Evolutionary conservation across 2,888 invertebrate species (phyloP).

Genomic region (Heterodera filipjevi): DNA sequence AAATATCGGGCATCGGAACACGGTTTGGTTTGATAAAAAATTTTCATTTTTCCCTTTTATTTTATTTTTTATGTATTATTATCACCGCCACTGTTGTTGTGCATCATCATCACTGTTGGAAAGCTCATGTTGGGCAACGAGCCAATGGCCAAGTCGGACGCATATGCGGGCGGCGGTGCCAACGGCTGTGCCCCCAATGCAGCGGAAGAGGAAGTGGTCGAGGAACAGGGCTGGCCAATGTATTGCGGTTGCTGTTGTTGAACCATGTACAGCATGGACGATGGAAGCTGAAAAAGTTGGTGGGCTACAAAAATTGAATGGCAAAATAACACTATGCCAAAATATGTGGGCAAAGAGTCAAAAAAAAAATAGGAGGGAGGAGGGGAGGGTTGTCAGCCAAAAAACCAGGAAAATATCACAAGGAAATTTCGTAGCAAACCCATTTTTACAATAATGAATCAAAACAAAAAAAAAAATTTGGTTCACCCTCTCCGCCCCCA

Average conservation of each 20-base stretch:
- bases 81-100: not conserved
- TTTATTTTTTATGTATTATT: not conserved
- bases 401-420: too few species aligned
- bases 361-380: too few species aligned
- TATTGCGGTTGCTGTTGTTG: conserved; percentile 9
- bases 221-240: conserved; percentile 22
- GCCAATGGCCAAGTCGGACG: conserved; percentile 31
- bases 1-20: too few species aligned
- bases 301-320: not conserved
- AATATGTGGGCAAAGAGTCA: too few species aligned
- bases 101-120: not conserved
- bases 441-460: too few species aligned
- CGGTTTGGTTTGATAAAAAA: too few species aligned
- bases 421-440: too few species aligned
- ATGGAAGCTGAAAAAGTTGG: not conserved
- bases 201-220: too few species aligned
- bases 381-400: too few species aligned
- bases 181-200: not conserved
- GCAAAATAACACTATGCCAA: too few species aligned
- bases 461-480: too few species aligned
- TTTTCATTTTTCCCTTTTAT: not conserved
- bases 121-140: conserved; percentile 44
- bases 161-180: conserved; percentile 17
- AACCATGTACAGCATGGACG: not conserved
- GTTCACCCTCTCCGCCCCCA: too few species aligned